These are phyloP conservation scores for Sphenodon punctatus DNA, from an alignment of 2,797 vertebrate genomes.

Conservation along the genomic window DNA sequence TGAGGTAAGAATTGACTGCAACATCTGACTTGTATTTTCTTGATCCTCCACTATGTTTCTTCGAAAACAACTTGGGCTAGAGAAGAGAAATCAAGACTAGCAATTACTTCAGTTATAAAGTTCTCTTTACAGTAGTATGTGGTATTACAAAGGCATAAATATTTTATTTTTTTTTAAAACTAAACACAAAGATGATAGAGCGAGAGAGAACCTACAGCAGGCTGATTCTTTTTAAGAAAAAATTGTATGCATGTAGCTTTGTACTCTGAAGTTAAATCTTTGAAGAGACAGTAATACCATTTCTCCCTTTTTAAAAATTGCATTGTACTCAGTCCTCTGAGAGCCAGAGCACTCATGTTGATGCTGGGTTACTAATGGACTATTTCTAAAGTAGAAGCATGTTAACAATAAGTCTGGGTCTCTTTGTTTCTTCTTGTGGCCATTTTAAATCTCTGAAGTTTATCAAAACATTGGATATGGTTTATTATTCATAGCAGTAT, in stretches of 20 bases:
- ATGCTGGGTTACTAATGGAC: not conserved
- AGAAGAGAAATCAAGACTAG: conserved; percentile 30
- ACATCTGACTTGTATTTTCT: not conserved
- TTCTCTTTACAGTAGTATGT: conserved; percentile 1
- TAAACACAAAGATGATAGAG: not conserved
- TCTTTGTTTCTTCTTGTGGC: not conserved
- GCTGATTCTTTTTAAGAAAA: conserved; percentile 31
- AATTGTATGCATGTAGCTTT: conserved; percentile 28
- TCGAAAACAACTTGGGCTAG: not conserved
- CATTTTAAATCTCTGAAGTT: conserved; percentile 26
- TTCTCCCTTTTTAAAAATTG: conserved; percentile 33
- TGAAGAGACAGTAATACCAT: not conserved
- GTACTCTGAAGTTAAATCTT: conserved; percentile 15
- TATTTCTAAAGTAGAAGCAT: conserved; percentile 25
- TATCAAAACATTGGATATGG: conserved; percentile 32
- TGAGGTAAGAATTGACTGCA: conserved; percentile 16
- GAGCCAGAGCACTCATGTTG: not conserved
- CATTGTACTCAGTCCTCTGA: conserved; percentile 1
- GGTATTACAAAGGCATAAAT: not conserved
- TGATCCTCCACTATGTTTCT: not conserved
- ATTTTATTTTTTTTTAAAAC: not conserved
- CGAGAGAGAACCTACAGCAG: conserved; percentile 21
- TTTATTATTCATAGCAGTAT: conserved; percentile 26
- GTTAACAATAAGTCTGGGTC: not conserved
- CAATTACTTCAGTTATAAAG: conserved; percentile 31